Evolutionary conservation across 2,888 invertebrate genomes (phyloP).

Genomic region (Spodoptera littoralis): DNA sequence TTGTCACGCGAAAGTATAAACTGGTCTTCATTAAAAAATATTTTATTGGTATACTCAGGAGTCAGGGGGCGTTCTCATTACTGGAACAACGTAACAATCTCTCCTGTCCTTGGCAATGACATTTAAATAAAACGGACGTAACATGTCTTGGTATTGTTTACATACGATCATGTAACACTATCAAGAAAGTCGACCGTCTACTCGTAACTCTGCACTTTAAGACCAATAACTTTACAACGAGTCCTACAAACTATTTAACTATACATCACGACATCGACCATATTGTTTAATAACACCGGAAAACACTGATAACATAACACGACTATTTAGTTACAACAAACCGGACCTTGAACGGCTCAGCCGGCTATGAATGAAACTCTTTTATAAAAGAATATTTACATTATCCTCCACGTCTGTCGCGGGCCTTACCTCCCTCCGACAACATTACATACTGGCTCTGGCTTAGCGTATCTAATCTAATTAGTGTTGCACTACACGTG

Average conservation of each 20-base stretch:
- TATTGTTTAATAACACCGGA: constrained; percentile 56
- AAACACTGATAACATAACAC: constrained; percentile 65
- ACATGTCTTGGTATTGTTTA: too few species aligned
- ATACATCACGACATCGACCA: constrained; percentile 37
- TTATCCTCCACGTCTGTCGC: constrained; percentile 66
- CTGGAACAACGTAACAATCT: too few species aligned
- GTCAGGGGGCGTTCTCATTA: too few species aligned
- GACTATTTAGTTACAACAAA: constrained; percentile 58
- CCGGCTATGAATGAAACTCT: constrained; percentile 50
- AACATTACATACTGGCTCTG: constrained; percentile 71
- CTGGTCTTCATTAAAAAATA: too few species aligned
- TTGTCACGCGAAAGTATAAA: too few species aligned
- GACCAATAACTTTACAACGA: constrained; percentile 20
- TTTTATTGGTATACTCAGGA: too few species aligned
- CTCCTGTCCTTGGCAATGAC: too few species aligned
- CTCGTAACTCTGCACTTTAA: constrained; percentile 9
- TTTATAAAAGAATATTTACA: constrained; percentile 69
- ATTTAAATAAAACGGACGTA: too few species aligned
- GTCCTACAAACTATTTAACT: constrained; percentile 32
- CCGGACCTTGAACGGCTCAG: constrained; percentile 61
- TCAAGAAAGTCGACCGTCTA: neutral
- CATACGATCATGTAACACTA: neutral
- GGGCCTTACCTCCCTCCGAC: constrained; percentile 66
- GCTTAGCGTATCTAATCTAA: constrained; percentile 83
- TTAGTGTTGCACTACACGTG: constrained; percentile 76